Base-by-base conservation (phyloP, 2,113 vertebrate genomes). In the Indicator maculatus region DNA sequence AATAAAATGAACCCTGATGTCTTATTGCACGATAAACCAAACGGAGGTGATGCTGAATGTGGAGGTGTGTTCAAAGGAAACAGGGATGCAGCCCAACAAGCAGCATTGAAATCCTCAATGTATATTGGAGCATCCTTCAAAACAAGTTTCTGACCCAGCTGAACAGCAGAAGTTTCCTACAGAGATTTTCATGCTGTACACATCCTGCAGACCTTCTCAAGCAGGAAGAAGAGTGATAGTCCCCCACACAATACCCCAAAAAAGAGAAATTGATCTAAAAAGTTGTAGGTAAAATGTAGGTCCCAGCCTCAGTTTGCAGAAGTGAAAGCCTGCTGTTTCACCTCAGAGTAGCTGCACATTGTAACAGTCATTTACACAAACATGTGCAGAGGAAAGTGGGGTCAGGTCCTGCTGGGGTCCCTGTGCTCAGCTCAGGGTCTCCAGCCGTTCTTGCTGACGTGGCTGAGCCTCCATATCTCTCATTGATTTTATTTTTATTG, bases 1-100 rank as follows among this genome's bases (percentile, higher is more conserved):
- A 96, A 96, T 91, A 94, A 92, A 88, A 88, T 75, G 12, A 81
- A 83, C 88, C 18, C 9, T 63, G 72, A 81, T 10, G 4, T 71
- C 73, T 84, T 60, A 92, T 81, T 75, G 53, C 61, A 75, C 0
- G 1, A 88, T 75, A 78, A 93, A 93, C 82, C 72, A 88, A 76
- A 74, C 4, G 53, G 52, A 81, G 69, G 30, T 83, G 80, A 74
- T 2, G 5, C 52, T 55, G 59, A 88, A 73, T 12, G 45, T 23
- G 16, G 55, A 91, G 82, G 67, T 83, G 56, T 52, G 19, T 60
- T 91, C 4, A 2, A 80, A 86, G 53, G 56, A 64, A 89, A 72
- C 15, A 33, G 27, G 63, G 55, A 53, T 9, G 2, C 39, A 69
- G 41, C 52, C 28, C 19, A 83, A 91, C 47, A 77, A 77, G 36